Conservation (phyloP, 2,888 invertebrate species). For the Trachelus tabidus region DNA sequence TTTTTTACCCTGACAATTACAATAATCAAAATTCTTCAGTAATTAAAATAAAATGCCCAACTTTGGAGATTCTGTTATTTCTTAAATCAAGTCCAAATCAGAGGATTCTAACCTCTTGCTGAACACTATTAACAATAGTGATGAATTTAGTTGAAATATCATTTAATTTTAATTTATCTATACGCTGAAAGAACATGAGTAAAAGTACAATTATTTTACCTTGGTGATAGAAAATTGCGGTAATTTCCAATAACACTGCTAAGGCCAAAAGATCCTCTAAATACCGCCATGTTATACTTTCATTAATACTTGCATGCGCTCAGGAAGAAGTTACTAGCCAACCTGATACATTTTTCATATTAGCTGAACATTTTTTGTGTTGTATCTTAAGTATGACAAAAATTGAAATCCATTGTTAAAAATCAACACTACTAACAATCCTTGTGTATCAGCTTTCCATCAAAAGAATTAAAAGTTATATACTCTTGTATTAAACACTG, state of each 20-base stretch:
- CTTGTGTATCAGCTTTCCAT: neutral
- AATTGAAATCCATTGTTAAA: neutral
- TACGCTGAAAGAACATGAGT: neutral
- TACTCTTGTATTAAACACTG: neutral
- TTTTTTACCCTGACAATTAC: neutral
- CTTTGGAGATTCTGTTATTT: constrained; percentile 14
- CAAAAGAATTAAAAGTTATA: neutral
- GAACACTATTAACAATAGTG: constrained; percentile 23
- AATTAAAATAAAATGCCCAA: constrained; percentile 6
- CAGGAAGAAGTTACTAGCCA: neutral
- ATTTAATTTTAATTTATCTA: constrained; percentile 23
- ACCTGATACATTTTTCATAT: neutral
- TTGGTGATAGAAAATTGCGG: constrained; percentile 22
- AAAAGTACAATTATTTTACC: constrained; percentile 24
- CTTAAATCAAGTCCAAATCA: neutral
- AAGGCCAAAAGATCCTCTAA: constrained; percentile 24
- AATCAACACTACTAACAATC: neutral
- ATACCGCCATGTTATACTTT: constrained; percentile 31
- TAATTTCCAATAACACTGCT: constrained; percentile 10
- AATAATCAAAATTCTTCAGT: neutral
- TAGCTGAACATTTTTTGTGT: neutral
- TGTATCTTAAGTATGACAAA: neutral
- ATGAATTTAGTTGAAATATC: constrained; percentile 36
- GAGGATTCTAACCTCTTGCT: constrained; percentile 8
- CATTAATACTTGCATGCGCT: neutral